These are phyloP conservation scores for Leistus spinibarbis DNA, from an alignment of 2,888 invertebrate species.

Conservation along the genomic window DNA sequence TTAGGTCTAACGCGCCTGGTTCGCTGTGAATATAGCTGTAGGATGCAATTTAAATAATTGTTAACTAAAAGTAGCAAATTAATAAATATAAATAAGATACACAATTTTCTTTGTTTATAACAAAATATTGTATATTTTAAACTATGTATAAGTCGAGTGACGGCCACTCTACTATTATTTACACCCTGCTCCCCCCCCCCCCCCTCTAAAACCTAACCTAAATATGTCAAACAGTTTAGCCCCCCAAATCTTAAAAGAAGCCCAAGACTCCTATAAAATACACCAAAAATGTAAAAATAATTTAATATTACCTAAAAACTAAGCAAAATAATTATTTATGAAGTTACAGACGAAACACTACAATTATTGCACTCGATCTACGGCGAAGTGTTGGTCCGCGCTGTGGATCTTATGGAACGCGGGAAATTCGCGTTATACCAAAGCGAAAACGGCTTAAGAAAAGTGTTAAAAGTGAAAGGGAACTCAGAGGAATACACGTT, in stretches of 20 bases:
- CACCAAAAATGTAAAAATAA: constrained; percentile 44
- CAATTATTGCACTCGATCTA: constrained; percentile 65
- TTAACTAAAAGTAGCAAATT: too few species aligned
- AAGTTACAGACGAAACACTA: constrained; percentile 66
- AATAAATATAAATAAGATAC: too few species aligned
- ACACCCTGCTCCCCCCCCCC: too few species aligned
- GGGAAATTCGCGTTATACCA: constrained; percentile 61
- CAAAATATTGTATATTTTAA: constrained; percentile 7
- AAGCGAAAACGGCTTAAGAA: constrained; percentile 55
- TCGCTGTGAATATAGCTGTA: too few species aligned
- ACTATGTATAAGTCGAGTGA: constrained; percentile 17
- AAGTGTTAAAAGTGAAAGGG: constrained; percentile 65
- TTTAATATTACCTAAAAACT: not conserved
- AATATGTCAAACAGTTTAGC: constrained; percentile 39
- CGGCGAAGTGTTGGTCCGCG: constrained; percentile 63
- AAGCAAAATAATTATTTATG: constrained; percentile 41
- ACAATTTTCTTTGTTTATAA: too few species aligned
- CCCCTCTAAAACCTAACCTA: not conserved
- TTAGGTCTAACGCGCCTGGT: too few species aligned
- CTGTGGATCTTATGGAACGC: constrained; percentile 68
- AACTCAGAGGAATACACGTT: constrained; percentile 65
- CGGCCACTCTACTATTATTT: too few species aligned
- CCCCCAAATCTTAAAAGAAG: constrained; percentile 45
- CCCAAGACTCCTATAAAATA: constrained; percentile 43
- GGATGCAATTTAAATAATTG: too few species aligned